Percentiles rank a stretch among this genome's conserved stretches.
Conservation (phyloP, 2,113 vertebrate species). For the Brachyhypopomus gauderio region DNA sequence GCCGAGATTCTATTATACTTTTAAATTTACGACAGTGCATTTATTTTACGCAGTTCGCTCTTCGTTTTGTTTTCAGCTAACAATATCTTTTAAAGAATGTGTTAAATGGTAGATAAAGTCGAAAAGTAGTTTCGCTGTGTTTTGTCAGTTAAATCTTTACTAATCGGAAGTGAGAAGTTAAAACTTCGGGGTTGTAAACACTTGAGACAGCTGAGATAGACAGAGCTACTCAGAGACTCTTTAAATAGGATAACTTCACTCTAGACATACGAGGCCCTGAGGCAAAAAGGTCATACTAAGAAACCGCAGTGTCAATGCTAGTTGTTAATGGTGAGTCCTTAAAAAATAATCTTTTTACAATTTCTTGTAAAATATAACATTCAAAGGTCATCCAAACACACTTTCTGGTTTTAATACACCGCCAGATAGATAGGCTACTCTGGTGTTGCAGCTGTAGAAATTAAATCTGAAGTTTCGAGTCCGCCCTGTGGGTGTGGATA, state of each 20-base stretch:
- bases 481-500: background rate
- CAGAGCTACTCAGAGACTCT: background rate
- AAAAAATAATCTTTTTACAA: no score
- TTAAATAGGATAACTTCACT: no score
- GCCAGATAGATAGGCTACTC: background rate
- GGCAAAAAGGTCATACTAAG: no score
- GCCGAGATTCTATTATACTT: background rate
- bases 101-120: no score
- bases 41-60: background rate
- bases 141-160: background rate
- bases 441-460: background rate
- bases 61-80: background rate
- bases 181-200: background rate
- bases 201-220: background rate
- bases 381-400: background rate
- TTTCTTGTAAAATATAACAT: no score
- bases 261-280: no score
- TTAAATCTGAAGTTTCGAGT: background rate
- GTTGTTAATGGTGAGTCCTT: no score
- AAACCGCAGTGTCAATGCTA: no score
- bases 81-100: no score
- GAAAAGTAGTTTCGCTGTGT: background rate
- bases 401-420: background rate
- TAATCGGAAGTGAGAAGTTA: background rate
- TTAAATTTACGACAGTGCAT: no score